Percentiles rank a stretch among this genome's conserved stretches.
Evolutionary conservation across 2,797 vertebrate genomes (phyloP).

Genomic region (Stomatorhinus walkeri): DNA sequence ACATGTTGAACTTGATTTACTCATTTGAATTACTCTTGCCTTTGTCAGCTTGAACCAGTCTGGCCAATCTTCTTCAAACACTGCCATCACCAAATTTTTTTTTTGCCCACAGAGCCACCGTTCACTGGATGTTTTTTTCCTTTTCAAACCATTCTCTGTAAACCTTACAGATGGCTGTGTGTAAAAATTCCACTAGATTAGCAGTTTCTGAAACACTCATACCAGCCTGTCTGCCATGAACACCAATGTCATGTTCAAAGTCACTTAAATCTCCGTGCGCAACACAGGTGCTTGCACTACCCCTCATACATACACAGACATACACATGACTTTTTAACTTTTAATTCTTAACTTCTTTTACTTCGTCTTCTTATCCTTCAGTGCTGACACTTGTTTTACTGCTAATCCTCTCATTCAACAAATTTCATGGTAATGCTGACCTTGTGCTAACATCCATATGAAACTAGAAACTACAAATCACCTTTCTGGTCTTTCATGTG

Average conservation of each 20-base stretch:
- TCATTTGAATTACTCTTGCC: neutral
- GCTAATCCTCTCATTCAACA: neutral
- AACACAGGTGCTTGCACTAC: neutral
- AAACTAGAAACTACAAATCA: neutral
- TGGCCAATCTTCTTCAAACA: neutral
- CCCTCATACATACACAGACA: neutral
- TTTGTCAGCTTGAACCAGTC: neutral
- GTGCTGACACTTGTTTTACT: neutral
- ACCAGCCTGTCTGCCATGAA: neutral
- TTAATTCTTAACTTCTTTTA: neutral
- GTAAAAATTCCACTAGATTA: neutral
- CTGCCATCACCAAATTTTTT: neutral
- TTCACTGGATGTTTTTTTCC: neutral
- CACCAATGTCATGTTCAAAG: neutral
- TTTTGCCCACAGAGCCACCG: neutral
- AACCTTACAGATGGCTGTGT: neutral
- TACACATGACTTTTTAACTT: too few relatives aligned
- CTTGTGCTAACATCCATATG: neutral
- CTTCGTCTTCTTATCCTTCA: neutral
- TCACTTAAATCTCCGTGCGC: too few relatives aligned
- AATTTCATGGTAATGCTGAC: neutral
- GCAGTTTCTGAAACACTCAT: neutral
- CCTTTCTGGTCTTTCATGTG: neutral
- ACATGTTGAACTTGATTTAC: neutral
- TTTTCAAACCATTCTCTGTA: neutral